Conservation (phyloP, 2,797 vertebrate species). For the Clarias fuscus region DNA sequence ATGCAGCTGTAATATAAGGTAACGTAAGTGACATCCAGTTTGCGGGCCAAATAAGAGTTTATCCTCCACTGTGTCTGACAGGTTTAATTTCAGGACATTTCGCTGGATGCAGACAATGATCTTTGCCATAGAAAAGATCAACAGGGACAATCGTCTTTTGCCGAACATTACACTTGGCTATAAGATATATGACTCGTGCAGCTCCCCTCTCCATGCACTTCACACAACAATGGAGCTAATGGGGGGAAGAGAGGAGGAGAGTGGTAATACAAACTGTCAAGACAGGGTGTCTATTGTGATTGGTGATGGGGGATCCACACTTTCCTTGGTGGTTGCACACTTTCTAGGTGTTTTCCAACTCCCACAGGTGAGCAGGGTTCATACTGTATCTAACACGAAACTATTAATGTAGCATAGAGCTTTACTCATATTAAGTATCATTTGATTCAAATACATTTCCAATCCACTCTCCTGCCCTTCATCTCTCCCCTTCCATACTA, state of each 20-base stretch:
- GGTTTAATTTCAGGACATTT: constrained; percentile 79
- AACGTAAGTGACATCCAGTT: neutral
- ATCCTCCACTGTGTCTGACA: constrained; percentile 44
- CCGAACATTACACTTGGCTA: constrained; percentile 76
- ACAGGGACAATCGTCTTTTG: constrained; percentile 69
- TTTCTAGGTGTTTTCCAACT: constrained; percentile 76
- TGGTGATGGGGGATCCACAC: constrained; percentile 80
- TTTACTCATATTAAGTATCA: neutral
- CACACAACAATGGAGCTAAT: constrained; percentile 72
- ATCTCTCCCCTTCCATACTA: constrained; percentile 44
- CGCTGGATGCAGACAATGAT: constrained; percentile 85
- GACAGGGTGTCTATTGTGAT: constrained; percentile 70
- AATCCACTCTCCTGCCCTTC: neutral
- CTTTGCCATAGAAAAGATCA: constrained; percentile 80
- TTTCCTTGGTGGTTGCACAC: constrained; percentile 76
- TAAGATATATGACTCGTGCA: constrained; percentile 80
- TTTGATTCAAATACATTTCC: neutral
- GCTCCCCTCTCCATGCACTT: constrained; percentile 72
- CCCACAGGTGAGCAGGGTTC: constrained; percentile 69
- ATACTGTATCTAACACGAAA: neutral
- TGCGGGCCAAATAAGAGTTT: neutral
- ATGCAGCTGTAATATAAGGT: neutral
- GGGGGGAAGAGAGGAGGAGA: constrained; percentile 52
- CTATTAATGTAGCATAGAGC: neutral
- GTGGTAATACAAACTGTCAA: constrained; percentile 56